Percentiles rank a stretch among this genome's conserved stretches.
These are phyloP conservation scores for Heliocidaris tuberculata DNA, from an alignment of 35 echinoderm and acorn worm species.

Conservation along the genomic window DNA sequence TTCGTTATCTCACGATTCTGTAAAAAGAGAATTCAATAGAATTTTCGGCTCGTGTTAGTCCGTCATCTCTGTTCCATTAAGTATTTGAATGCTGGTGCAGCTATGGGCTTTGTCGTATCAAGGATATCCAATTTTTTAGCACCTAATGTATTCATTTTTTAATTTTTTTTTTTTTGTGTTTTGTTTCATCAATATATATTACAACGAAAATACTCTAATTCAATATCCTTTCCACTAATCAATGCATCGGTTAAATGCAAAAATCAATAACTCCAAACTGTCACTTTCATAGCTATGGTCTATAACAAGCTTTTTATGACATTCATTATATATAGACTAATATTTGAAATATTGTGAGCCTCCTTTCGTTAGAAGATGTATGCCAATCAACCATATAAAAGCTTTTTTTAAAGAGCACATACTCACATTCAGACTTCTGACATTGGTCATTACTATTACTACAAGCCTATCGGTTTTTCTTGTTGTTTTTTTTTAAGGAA, in stretches of 20 bases:
- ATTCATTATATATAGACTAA: too few relatives aligned
- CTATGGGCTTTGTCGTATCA: not conserved
- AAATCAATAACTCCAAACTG: not conserved
- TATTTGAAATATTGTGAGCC: too few relatives aligned
- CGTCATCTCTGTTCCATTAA: not conserved
- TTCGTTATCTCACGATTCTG: not conserved
- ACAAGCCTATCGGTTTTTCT: too few relatives aligned
- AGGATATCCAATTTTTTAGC: not conserved
- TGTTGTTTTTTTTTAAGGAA: too few relatives aligned
- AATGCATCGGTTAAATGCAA: not conserved
- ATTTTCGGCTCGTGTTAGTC: not conserved
- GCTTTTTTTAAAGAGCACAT: too few relatives aligned
- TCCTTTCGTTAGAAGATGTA: too few relatives aligned
- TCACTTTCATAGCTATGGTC: not conserved
- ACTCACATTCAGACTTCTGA: too few relatives aligned
- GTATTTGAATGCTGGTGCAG: not conserved
- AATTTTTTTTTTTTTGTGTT: not conserved
- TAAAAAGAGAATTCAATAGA: not conserved
- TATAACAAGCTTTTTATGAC: not conserved
- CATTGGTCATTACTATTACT: too few relatives aligned
- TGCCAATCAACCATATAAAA: too few relatives aligned
- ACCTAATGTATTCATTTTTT: not conserved
- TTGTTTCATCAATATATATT: too few relatives aligned
- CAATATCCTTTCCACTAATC: constrained; percentile 10
- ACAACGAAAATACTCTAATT: not conserved